A percentile compares a stretch with the other conserved stretches of the same genome.
Evolutionary conservation across 2,888 invertebrate species (phyloP).

Genomic region (Pharmacophagus antenor): DNA sequence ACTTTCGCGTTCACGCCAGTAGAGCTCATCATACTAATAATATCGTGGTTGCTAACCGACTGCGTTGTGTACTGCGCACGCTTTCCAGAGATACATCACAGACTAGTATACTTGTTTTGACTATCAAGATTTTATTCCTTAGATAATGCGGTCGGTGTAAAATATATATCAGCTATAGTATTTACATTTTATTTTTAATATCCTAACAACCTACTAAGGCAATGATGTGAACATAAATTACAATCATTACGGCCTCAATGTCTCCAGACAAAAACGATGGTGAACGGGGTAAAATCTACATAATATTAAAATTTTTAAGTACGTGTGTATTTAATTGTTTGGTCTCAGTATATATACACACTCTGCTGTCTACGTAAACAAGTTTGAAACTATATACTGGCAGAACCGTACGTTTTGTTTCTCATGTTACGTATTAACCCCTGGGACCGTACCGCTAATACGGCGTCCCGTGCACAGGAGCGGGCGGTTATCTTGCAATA

Average conservation of each 20-base stretch:
- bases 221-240: too few relatives aligned
- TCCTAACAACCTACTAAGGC: too few relatives aligned
- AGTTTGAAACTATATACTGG: background rate
- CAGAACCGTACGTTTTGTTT: background rate
- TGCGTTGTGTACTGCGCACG: background rate
- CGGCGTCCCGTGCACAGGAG: conserved; percentile 41
- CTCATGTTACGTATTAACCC: conserved; percentile 3
- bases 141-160: background rate
- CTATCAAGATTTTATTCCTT: background rate
- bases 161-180: too few relatives aligned
- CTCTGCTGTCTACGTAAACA: background rate
- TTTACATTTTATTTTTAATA: too few relatives aligned
- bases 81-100: conserved; percentile 3
- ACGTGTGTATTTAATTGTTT: too few relatives aligned
- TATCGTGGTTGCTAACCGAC: conserved; percentile 19
- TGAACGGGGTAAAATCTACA: too few relatives aligned
- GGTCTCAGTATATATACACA: too few relatives aligned
- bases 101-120: conserved; percentile 4
- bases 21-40: conserved; percentile 25
- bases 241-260: too few relatives aligned
- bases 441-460: conserved; percentile 7
- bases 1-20: conserved; percentile 26
- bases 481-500: conserved; percentile 36
- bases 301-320: too few relatives aligned
- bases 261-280: too few relatives aligned